Conservation (phyloP, 2,888 invertebrate species). For the Epistrophella euchroma region DNA sequence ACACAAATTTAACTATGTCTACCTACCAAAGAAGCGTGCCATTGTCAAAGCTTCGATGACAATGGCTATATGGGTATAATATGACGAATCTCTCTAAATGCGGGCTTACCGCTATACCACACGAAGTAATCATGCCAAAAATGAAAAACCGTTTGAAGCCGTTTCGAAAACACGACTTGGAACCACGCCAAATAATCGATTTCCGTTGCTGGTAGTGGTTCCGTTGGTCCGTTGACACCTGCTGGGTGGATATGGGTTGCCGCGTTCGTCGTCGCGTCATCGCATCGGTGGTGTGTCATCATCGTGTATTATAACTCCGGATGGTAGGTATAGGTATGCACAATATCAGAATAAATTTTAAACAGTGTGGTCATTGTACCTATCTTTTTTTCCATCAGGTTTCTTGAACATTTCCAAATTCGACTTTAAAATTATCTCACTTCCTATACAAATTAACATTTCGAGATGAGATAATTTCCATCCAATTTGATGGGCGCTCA, state of each 20-base stretch:
- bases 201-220: constrained; percentile 57
- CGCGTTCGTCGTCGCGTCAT: neutral
- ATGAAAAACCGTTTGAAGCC: constrained; percentile 44
- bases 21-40: constrained; percentile 53
- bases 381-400: too few relatives aligned
- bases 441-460: too few relatives aligned
- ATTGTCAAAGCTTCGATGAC: neutral
- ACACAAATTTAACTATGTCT: constrained; percentile 40
- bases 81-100: constrained; percentile 42
- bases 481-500: too few relatives aligned
- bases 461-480: too few relatives aligned
- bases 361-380: constrained; percentile 6
- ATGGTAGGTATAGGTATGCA: constrained; percentile 13
- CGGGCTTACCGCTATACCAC: constrained; percentile 54
- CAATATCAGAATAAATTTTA: constrained; percentile 19
- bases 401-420: too few relatives aligned
- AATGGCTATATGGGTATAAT: neutral
- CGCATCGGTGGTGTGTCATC: constrained; percentile 7
- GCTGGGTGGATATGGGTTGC: constrained; percentile 17
- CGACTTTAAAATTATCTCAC: too few relatives aligned
- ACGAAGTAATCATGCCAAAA: constrained; percentile 59
- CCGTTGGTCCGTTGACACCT: constrained; percentile 66
- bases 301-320: constrained; percentile 47
- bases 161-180: constrained; percentile 21
- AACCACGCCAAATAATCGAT: constrained; percentile 61